Conservation (phyloP, 2,797 vertebrate species). For the Tauraco hartlaubi region DNA sequence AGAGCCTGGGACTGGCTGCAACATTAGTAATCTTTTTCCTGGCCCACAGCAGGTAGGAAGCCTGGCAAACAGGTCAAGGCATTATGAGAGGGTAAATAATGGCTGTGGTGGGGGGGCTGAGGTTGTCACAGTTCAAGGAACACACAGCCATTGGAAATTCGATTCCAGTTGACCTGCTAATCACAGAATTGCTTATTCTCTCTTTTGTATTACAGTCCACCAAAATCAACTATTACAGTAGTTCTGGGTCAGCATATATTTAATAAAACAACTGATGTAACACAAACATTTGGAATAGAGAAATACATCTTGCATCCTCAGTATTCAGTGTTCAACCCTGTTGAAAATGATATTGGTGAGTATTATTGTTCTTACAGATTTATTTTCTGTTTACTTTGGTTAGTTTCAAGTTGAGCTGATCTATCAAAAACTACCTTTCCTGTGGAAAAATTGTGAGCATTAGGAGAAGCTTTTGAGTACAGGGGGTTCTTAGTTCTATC, state of each 20-base stretch:
- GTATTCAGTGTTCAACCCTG: conserved; percentile 89
- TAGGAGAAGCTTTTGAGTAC: not conserved
- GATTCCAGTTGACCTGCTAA: not conserved
- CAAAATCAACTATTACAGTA: conserved; percentile 83
- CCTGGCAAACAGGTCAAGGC: not conserved
- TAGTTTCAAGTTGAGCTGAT: not conserved
- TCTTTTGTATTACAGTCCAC: conserved; percentile 80
- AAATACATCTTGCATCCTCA: conserved; percentile 86
- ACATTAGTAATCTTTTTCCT: not conserved
- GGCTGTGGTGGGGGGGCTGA: not conserved
- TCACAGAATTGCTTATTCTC: not conserved
- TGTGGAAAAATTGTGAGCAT: not conserved
- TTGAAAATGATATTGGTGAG: conserved; percentile 94
- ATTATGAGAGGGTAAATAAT: not conserved
- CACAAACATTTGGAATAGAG: conserved; percentile 87
- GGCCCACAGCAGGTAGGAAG: not conserved
- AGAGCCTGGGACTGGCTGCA: not conserved
- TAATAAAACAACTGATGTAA: conserved; percentile 86
- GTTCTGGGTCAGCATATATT: conserved; percentile 93
- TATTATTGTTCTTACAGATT: not conserved
- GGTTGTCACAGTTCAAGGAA: not conserved
- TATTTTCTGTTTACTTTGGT: not conserved
- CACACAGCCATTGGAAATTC: not conserved
- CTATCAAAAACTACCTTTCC: not conserved
- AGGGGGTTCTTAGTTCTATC: not conserved